Evolutionary conservation across 1,140 invertebrate genomes (phyloP).

Genomic region (Drosophila malerkotliana): DNA sequence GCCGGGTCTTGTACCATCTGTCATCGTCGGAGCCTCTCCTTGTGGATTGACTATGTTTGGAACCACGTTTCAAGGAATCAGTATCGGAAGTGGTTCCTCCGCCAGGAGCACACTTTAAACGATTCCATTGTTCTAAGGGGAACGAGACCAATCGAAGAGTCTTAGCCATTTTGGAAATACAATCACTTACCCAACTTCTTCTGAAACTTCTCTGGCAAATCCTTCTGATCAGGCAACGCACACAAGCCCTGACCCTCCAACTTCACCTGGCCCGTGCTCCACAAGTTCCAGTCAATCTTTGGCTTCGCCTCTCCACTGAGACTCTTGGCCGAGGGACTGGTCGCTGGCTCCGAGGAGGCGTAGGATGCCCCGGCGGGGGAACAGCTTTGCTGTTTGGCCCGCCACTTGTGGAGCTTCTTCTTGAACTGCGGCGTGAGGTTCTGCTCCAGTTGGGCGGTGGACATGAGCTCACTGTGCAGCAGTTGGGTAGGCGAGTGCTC

Average conservation of each 20-base stretch:
- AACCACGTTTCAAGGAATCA: constrained; percentile 69
- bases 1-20: constrained; percentile 73
- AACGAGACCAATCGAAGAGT: neutral
- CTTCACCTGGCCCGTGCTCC: constrained; percentile 85
- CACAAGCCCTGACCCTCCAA: constrained; percentile 80
- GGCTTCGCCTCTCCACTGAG: constrained; percentile 80
- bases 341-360: constrained; percentile 60
- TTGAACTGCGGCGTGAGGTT: constrained; percentile 90
- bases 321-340: constrained; percentile 84
- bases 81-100: constrained; percentile 64
- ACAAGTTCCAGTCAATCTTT: constrained; percentile 90
- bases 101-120: constrained; percentile 84
- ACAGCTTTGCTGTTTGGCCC: constrained; percentile 87
- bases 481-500: constrained; percentile 70
- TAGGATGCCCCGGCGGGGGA: constrained; percentile 32
- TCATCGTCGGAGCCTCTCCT: constrained; percentile 70
- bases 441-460: constrained; percentile 85
- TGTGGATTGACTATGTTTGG: constrained; percentile 60
- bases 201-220: constrained; percentile 88
- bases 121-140: constrained; percentile 87
- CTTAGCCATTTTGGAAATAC: neutral
- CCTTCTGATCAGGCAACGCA: constrained; percentile 85
- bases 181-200: constrained; percentile 86
- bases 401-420: constrained; percentile 93
- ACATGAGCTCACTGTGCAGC: constrained; percentile 58